Conservation (phyloP, 2,113 vertebrate genomes). For the Setophaga coronata region DNA sequence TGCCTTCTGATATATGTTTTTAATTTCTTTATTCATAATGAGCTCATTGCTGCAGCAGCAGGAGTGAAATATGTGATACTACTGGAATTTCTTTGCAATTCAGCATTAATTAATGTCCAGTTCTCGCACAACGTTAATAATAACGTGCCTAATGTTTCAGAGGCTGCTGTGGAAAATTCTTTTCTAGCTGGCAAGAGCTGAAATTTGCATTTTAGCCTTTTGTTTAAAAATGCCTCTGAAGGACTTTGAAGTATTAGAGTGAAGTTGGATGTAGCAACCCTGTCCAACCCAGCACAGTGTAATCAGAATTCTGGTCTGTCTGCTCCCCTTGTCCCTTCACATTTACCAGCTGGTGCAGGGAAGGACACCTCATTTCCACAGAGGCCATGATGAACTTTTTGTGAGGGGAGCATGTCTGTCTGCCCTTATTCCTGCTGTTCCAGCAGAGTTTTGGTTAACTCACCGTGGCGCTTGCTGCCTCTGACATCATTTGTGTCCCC, state of each 20-base stretch:
- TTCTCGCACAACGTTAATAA: background rate
- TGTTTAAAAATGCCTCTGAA: background rate
- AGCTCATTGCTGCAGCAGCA: constrained; percentile 10
- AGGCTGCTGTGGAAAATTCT: background rate
- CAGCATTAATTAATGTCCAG: constrained; percentile 58
- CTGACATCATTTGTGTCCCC: background rate
- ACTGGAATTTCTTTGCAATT: constrained; percentile 44
- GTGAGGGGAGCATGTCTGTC: background rate
- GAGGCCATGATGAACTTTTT: background rate
- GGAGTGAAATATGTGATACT: constrained; percentile 44
- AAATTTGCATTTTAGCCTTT: constrained; percentile 18
- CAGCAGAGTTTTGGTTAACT: background rate
- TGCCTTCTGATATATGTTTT: constrained; percentile 53
- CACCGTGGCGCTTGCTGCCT: background rate
- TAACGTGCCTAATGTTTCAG: background rate
- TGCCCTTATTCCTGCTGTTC: background rate
- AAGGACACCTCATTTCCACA: background rate
- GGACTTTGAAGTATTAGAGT: background rate
- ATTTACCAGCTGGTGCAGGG: background rate
- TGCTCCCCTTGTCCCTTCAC: background rate
- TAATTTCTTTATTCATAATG: constrained; percentile 54
- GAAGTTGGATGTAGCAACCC: background rate
- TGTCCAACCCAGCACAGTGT: background rate
- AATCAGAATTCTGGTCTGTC: background rate
- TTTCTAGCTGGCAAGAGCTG: background rate